Evolutionary conservation across 2,888 invertebrate genomes (phyloP).

Genomic region (Halictus ligatus): DNA sequence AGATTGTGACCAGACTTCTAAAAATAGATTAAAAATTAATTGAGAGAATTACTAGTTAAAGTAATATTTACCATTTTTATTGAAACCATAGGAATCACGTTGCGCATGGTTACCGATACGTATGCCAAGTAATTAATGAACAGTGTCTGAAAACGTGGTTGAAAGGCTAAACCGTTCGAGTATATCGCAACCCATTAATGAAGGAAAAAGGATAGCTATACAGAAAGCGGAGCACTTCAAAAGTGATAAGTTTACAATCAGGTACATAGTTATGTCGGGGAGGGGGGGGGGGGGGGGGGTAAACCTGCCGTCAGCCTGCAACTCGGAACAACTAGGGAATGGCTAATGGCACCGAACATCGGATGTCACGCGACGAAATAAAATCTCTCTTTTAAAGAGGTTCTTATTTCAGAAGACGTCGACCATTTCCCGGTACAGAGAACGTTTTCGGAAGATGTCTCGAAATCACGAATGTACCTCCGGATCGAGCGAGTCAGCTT

Average conservation of each 20-base stretch:
- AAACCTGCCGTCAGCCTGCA: slow-evolving; percentile 61
- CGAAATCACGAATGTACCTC: background rate
- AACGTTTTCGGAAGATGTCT: background rate
- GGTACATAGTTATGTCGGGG: slow-evolving; percentile 56
- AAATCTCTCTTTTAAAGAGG: slow-evolving; percentile 57
- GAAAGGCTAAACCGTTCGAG: slow-evolving; percentile 49
- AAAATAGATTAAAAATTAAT: background rate
- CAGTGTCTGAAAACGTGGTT: background rate
- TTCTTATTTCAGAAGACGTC: slow-evolving; percentile 60
- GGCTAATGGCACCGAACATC: slow-evolving; percentile 68
- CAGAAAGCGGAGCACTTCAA: slow-evolving; percentile 68
- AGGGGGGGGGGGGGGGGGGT: slow-evolving; percentile 69
- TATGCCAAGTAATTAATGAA: slow-evolving; percentile 13
- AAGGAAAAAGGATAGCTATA: slow-evolving; percentile 63
- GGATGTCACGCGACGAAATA: slow-evolving; percentile 72
- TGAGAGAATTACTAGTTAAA: background rate
- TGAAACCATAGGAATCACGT: background rate
- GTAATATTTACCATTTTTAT: background rate
- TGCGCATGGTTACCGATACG: background rate
- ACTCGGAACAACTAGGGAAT: slow-evolving; percentile 62
- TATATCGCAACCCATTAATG: slow-evolving; percentile 60
- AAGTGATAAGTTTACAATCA: slow-evolving; percentile 71
- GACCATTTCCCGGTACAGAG: slow-evolving; percentile 3
- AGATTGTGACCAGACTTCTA: background rate
- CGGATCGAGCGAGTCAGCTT: background rate